Base-by-base conservation (phyloP, 2,113 vertebrate species). In the Oenanthe melanoleuca region DNA sequence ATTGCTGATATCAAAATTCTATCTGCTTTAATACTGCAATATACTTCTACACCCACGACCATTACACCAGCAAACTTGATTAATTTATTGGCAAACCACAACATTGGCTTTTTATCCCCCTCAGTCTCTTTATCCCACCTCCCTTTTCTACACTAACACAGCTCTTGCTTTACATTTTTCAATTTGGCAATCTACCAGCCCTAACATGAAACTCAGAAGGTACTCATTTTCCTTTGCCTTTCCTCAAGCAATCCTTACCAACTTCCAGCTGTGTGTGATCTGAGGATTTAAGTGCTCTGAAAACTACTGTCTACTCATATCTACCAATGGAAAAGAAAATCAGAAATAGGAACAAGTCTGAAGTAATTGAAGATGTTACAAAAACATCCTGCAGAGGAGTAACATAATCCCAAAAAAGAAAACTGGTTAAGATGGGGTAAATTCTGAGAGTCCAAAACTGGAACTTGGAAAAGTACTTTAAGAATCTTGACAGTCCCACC, bases 71-170 rank as follows among this genome's bases (percentile, higher is more conserved):
- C 18, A 42, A 52, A 69, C 3, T 13, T 20, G n/a, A 44, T 18
- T 47, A 52, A 75, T 26, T 89, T 55, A 75, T 1, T 44, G 26
- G 34, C 15, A 93, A 83, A 52, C 38, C 26, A 74, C 22, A 71
- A 52, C 31, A 63, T 33, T 8, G 8, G 6, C 10, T 80, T 88
- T 83, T 60, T 55, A 45, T 29, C 16, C 65, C 65, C 3, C 29
- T 75, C 22, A 42, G 19, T 49, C 45, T 20, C n/a, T 56, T 78
- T 60, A 61, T 50, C 14, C 9, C 26, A 79, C 0, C 6, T 4
- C 21, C 15, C 2, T n/a, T 42, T 55, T 56, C 26, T 22, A 64
- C 0, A 0, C 55, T 45, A 65, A 7, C 45, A 56, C 16, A 84
- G 52, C 25, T 73, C 69, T 42, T 1, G 0, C 23, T 80, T 88